Conservation (phyloP, 2,888 invertebrate species). For the Pristionchus fissidentatus region DNA sequence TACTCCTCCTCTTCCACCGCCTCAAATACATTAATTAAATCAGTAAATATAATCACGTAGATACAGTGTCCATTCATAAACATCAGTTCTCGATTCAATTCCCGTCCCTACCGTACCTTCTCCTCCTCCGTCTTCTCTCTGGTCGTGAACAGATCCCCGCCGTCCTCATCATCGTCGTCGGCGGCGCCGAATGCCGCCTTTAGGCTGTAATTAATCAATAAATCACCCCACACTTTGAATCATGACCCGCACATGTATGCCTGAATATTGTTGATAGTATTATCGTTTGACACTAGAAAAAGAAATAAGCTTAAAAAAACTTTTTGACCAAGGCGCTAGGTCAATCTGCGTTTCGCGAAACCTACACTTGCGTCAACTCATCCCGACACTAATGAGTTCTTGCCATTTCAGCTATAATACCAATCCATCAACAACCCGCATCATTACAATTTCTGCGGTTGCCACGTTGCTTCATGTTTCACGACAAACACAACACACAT, state of each 20-base stretch:
- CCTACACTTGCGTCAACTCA: too few relatives aligned
- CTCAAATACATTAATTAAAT: not conserved
- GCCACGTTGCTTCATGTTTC: too few relatives aligned
- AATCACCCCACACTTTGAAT: not conserved
- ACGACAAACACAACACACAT: too few relatives aligned
- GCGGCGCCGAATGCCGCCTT: constrained; percentile 57
- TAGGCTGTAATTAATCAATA: constrained; percentile 59
- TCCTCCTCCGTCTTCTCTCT: constrained; percentile 75
- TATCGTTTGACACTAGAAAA: too few relatives aligned
- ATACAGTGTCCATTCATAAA: not conserved
- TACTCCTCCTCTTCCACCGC: constrained; percentile 80
- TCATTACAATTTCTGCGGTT: too few relatives aligned
- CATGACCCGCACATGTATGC: not conserved
- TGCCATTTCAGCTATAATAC: too few relatives aligned
- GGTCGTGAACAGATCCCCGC: constrained; percentile 76
- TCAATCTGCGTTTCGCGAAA: too few relatives aligned
- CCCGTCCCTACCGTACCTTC: constrained; percentile 63
- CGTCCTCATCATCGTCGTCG: constrained; percentile 76
- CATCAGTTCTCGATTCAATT: not conserved
- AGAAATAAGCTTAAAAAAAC: not conserved
- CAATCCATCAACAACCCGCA: too few relatives aligned
- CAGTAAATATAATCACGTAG: not conserved
- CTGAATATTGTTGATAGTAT: not conserved
- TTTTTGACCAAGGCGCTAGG: too few relatives aligned
- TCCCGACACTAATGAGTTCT: too few relatives aligned